Evolutionary conservation across 2,888 invertebrate species (phyloP), one percentile per base, ranked within the genome.

Genomic region (Platycheirus rosarum): DNA sequence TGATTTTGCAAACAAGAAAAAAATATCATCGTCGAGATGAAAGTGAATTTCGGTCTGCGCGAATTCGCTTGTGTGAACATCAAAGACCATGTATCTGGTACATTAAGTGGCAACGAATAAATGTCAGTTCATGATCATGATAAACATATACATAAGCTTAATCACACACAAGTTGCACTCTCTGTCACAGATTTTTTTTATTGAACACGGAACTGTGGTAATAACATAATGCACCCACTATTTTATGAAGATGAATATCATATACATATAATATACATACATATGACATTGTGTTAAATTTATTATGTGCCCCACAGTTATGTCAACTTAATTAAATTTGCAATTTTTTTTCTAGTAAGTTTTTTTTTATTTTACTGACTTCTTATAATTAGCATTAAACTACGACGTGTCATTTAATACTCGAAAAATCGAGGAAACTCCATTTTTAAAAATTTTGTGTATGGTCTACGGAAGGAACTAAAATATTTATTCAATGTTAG

Each of bases 71-170:
- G 60, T 74, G 62, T 74, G 69, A 57, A 75, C 37, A 65, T 35
- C 13, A 51, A 13, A 40, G 29, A 20, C 13, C 42, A 44, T 46
- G 53, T 13, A 53, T 32, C 0, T 1, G 0, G 29, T 32, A 1
- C 13, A 13, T 40, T 1, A 57, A 40, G 66, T 63, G 70, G 35
- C 60, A 80, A 29, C 44, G 48, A 62, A 66, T 66, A 51, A 66
- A 65, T 76, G 70, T 48, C 70, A 76, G 75, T 80, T 75, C 80
- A 80, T 75, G 70, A 80, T 75, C 70, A 80, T 70, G 69, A 51
- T 37, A 57, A 16, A 14, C 44, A 37, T 46, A 62, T 35, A 46
- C 35, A 53, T 42, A 42, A 11, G 18, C n/a, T n/a, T n/a, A n/a
- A n/a, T n/a, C n/a, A n/a, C n/a, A n/a, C n/a, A n/a, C 11, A 5